A percentile compares a stretch with the other conserved stretches of the same genome.
These are phyloP conservation scores for Strigops habroptila DNA, from an alignment of 2,113 vertebrate genomes.

Conservation along the genomic window DNA sequence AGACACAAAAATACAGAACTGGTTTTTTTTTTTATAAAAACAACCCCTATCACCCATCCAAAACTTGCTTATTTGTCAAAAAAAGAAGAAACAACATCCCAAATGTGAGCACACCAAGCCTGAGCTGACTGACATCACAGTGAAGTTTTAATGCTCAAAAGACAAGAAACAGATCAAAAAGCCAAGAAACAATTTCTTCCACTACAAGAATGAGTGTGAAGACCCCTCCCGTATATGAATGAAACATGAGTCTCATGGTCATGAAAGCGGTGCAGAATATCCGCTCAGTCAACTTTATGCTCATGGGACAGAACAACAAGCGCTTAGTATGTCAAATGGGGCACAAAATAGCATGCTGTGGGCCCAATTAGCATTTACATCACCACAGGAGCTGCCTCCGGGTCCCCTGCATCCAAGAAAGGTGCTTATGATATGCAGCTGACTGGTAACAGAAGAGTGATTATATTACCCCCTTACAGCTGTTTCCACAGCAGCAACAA, in stretches of 20 bases:
- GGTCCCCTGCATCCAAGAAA: background rate
- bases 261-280: background rate
- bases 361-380: conserved; percentile 24
- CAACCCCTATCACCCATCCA: background rate
- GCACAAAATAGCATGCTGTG: background rate
- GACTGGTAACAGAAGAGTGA: conserved; percentile 18
- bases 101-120: background rate
- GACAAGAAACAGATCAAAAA: background rate
- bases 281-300: background rate
- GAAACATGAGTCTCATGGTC: background rate
- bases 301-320: background rate
- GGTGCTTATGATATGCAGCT: conserved; percentile 34
- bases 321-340: conserved; percentile 9
- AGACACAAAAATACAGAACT: background rate
- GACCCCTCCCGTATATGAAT: background rate
- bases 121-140: background rate
- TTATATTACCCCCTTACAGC: conserved; percentile 28
- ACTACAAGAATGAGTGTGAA: background rate
- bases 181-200: background rate
- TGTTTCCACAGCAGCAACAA: conserved; percentile 56
- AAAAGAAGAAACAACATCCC: background rate
- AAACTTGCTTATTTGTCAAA: background rate
- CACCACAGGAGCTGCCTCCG: background rate
- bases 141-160: background rate
- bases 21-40: background rate